Conservation (phyloP, 2,113 vertebrate genomes). For the Castor canadensis region DNA sequence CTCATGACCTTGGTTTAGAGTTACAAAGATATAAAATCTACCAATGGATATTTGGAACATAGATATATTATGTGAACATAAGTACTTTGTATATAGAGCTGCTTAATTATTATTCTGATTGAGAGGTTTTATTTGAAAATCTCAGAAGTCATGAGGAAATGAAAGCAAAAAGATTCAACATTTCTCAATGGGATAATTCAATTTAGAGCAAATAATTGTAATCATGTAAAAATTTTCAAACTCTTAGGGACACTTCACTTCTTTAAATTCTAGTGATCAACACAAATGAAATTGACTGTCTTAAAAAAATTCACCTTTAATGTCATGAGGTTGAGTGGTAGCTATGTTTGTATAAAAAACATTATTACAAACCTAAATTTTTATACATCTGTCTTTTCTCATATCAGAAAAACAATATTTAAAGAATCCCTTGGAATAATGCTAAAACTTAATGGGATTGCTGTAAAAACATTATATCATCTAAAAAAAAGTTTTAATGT, state of each 20-base stretch:
- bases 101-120: constrained; percentile 8
- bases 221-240: constrained; percentile 35
- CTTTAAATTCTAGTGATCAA: constrained; percentile 16
- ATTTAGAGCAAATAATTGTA: constrained; percentile 24
- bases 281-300: constrained; percentile 34
- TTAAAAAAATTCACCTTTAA: constrained; percentile 30
- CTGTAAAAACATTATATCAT: neutral
- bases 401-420: constrained; percentile 15
- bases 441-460: neutral
- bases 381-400: neutral
- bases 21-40: neutral
- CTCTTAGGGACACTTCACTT: neutral
- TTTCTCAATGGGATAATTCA: neutral
- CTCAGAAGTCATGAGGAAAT: neutral
- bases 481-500: neutral
- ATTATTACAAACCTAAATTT: neutral
- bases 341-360: neutral
- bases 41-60: neutral
- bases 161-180: neutral
- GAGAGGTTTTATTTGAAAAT: neutral
- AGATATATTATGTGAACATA: neutral
- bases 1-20: constrained; percentile 6
- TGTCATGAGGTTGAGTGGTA: constrained; percentile 1
- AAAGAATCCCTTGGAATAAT: constrained; percentile 16
- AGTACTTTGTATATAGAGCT: neutral